phyloP scores from a whole-genome alignment of 2,888 invertebrate species.

The Drosophila neoperkinsi region DNA sequence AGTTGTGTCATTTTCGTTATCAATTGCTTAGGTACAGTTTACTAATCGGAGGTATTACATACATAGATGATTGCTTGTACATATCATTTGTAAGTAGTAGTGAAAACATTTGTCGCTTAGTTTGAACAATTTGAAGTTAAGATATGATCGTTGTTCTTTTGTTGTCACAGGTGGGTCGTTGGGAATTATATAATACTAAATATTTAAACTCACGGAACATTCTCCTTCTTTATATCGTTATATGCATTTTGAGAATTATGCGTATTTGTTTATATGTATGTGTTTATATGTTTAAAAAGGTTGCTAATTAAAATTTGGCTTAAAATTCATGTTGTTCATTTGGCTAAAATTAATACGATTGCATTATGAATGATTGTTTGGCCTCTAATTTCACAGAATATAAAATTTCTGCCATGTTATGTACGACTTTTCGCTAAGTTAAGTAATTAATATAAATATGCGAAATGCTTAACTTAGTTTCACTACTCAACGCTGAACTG shows the following conservation, averaged over 20 bases:
- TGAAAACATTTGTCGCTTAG: slow-evolving; percentile 37
- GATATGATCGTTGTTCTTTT: slow-evolving; percentile 68
- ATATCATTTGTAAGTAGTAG: slow-evolving; percentile 21
- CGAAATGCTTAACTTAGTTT: slow-evolving; percentile 39
- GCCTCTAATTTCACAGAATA: slow-evolving; percentile 52
- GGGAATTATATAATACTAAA: slow-evolving; percentile 58
- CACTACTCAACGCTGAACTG: slow-evolving; percentile 27
- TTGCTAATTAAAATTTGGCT: slow-evolving; percentile 59
- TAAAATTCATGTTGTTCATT: slow-evolving; percentile 41
- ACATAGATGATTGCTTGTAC: slow-evolving; percentile 65
- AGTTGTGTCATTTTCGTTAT: slow-evolving; percentile 32
- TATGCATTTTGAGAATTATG: slow-evolving; percentile 15
- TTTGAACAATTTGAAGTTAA: slow-evolving; percentile 51
- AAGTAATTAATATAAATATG: slow-evolving; percentile 62
- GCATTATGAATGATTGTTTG: slow-evolving; percentile 62
- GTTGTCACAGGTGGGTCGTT: slow-evolving; percentile 67
- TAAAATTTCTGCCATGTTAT: slow-evolving; percentile 29
- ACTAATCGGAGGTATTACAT: slow-evolving; percentile 78
- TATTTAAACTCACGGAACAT: slow-evolving; percentile 24
- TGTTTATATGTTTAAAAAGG: slow-evolving; percentile 34
- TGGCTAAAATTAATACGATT: slow-evolving; percentile 52
- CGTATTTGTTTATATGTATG: slow-evolving; percentile 12
- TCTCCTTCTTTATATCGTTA: neutral
- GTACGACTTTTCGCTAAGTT: slow-evolving; percentile 50
- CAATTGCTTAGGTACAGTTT: slow-evolving; percentile 71